Evolutionary conservation across 1,140 invertebrate species (phyloP), one percentile per base, ranked within the genome.

Genomic region (Aphelinus atriplicis): DNA sequence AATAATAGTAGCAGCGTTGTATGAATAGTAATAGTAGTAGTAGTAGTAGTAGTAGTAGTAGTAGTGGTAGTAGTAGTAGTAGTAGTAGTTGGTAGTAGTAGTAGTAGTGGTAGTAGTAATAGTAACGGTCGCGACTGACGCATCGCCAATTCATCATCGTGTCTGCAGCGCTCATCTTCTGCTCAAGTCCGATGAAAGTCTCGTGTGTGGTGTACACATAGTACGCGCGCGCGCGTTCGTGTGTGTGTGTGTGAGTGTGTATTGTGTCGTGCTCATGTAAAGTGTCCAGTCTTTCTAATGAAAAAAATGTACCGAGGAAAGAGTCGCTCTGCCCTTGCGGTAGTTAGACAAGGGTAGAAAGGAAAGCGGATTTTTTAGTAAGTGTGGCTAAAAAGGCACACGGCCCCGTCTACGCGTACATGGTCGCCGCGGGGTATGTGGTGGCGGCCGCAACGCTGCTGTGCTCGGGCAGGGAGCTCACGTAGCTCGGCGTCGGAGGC

Each of bases 401-500:
- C 60, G 55, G 60, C 73, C 66, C 73, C 73, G 50, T 50, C 81
- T 86, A 88, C 75, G 85, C 84, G 74, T 83, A 87, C 83, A 87
- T 84, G 55, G 81, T 85, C 65, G 26, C 26, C 26, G 26, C 26
- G 26, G 86, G 84, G 78, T 87, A 88, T 43, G 85, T 86, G 66
- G 81, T 26, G 26, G 26, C 26, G 26, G 26, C 26, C 26, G 26
- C 26, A 26, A 26, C 84, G 78, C 87, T 86, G 68, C 84, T 86
- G 77, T 87, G 86, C 68, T 26, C 26, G 26, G 87, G 86, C 63
- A 87, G 84, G 65, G 85, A 83, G 70, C 86, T 87, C 77, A 88
- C 82, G 78, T 88, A 88, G 75, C 85, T 88, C 60, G 87, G 86
- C 65, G 87, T 88, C n/a, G 86, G 86, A 65, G 86, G 86, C 80